A percentile compares a stretch with the other conserved stretches of the same genome.
Conservation (phyloP, 92 coral and sea anemone species). For the Paramuricea clavata region DNA sequence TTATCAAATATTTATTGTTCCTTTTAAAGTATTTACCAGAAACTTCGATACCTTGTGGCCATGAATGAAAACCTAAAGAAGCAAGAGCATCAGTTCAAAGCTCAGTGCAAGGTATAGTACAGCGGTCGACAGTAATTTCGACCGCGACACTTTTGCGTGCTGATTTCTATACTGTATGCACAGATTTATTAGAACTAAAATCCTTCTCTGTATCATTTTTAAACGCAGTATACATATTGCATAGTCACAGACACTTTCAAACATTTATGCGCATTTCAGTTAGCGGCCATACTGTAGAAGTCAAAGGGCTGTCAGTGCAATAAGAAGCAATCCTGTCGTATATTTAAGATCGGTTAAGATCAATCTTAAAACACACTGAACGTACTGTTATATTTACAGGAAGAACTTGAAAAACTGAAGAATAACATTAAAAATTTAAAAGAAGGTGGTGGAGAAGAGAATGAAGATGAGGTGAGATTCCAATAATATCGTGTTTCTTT, state of each 20-base stretch:
- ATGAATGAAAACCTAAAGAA: constrained; percentile 96
- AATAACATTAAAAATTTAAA: constrained; percentile 85
- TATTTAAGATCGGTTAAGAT: neutral
- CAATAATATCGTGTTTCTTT: no score
- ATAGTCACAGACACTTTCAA: no score
- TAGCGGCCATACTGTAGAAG: no score
- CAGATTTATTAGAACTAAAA: no score
- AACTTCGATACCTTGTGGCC: constrained; percentile 92
- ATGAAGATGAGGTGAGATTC: constrained; percentile 84
- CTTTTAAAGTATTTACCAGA: constrained; percentile 78
- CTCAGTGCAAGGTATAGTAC: constrained; percentile 97
- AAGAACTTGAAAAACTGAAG: constrained; percentile 93
- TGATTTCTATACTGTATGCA: neutral
- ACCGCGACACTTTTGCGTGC: neutral
- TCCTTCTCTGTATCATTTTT: no score
- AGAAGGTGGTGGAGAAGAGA: constrained; percentile 93
- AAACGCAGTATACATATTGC: no score
- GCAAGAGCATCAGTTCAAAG: constrained; percentile 96
- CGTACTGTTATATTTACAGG: constrained; percentile 60
- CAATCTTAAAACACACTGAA: neutral
- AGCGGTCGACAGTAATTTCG: neutral
- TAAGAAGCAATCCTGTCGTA: neutral
- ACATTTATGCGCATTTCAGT: no score
- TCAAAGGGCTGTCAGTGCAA: no score
- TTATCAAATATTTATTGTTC: neutral